Evolutionary conservation across 2,888 invertebrate genomes (phyloP), one percentile per base, ranked within the genome.

Genomic region (Tillus elongatus): DNA sequence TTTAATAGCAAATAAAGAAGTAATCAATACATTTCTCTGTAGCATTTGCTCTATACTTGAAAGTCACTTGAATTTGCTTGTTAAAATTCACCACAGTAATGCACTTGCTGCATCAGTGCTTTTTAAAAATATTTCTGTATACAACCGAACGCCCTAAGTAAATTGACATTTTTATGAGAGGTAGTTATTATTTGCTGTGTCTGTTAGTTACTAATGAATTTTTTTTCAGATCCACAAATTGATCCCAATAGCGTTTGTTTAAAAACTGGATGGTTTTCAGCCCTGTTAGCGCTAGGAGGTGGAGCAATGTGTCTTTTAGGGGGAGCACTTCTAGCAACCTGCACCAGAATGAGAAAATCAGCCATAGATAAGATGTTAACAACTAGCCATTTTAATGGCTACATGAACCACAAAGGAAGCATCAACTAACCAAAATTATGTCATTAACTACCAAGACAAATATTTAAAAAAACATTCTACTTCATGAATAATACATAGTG

Each of bases 251-350:
- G 49, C 38, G 57, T 66, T 2, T 67, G 66, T 39, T 49, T 66
- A 44, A 66, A 63, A 47, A 68, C 69, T n/a, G 71, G 71, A 10
- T 68, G 71, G 57, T 69, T 73, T 46, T 70, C 72, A 12, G 71
- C 71, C 1, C 53, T 73, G 24, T 51, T 71, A 19, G 71, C 70
- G 2, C 55, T 72, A 12, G 67, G 69, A 3, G 65, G 62, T 29
- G 65, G 63, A 4, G 58, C 60, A 10, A 68, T 86, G 42, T 82
- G 83, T 29, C 73, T 85, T 32, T 66, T 89, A 40, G 72, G 77
- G 0, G 82, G 81, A 4, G 79, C 82, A 0, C 69, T 88, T 13
- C 68, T 86, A 46, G 79, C 82, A 1, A 80, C 86, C 39, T 89
- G 87, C 54, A 74, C 83, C 9, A 76, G 83, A 43, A 75, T 87